phyloP scores from a whole-genome alignment of 2,888 invertebrate genomes.

The Thecophora atra region DNA sequence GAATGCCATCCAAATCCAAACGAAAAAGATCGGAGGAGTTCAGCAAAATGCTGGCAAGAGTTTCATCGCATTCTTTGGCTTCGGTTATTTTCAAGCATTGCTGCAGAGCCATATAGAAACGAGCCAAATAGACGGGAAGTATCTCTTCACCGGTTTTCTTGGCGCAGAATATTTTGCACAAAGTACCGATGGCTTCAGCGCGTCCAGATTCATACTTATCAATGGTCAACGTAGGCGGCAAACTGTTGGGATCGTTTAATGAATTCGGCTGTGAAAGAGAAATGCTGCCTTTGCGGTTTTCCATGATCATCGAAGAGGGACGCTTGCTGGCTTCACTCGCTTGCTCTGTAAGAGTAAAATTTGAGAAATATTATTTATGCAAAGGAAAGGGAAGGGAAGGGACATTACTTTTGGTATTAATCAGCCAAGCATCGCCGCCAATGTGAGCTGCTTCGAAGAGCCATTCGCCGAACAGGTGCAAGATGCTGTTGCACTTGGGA shows the following conservation, averaged over 20 bases:
- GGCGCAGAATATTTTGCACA: slow-evolving; percentile 95
- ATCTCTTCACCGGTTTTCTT: slow-evolving; percentile 90
- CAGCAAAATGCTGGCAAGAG: slow-evolving; percentile 86
- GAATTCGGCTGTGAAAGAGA: slow-evolving; percentile 74
- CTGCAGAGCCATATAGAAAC: slow-evolving; percentile 91
- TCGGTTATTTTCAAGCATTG: slow-evolving; percentile 81
- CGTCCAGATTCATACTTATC: slow-evolving; percentile 85
- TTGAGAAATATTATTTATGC: background rate
- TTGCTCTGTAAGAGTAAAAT: slow-evolving; percentile 57
- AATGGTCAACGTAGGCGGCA: slow-evolving; percentile 76
- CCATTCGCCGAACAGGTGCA: slow-evolving; percentile 97
- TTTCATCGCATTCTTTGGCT: slow-evolving; percentile 77
- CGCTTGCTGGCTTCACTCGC: slow-evolving; percentile 70
- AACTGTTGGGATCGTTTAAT: slow-evolving; percentile 73
- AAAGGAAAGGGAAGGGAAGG: slow-evolving; percentile 23
- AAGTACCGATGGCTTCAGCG: slow-evolving; percentile 93
- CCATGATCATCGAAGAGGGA: slow-evolving; percentile 75
- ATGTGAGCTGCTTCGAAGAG: slow-evolving; percentile 94
- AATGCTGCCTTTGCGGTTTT: slow-evolving; percentile 69
- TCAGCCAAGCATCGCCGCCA: slow-evolving; percentile 75
- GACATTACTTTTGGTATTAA: slow-evolving; percentile 68
- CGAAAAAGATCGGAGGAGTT: slow-evolving; percentile 89
- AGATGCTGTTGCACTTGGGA: slow-evolving; percentile 93
- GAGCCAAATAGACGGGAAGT: slow-evolving; percentile 88
- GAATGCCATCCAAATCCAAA: slow-evolving; percentile 90